Evolutionary conservation across 1,140 invertebrate species (phyloP).

Genomic region (Orius insidiosus): DNA sequence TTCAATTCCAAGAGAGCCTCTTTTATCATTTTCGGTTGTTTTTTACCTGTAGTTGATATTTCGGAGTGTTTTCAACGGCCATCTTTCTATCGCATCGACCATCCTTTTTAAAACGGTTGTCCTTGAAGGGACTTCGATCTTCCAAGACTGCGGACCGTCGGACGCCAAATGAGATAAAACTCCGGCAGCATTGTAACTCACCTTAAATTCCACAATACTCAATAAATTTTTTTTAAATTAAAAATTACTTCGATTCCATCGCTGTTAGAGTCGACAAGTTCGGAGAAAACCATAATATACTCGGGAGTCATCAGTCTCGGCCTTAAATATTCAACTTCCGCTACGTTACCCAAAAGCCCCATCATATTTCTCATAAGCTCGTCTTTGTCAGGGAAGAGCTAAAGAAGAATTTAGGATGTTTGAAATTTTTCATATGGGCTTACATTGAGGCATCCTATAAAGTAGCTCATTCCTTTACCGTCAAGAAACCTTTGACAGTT

Average conservation of each 20-base stretch:
- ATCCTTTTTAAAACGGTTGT: slow-evolving; percentile 58
- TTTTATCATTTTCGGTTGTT: too few relatives aligned
- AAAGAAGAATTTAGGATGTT: too few relatives aligned
- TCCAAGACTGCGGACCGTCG: slow-evolving; percentile 75
- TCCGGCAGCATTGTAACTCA: slow-evolving; percentile 92
- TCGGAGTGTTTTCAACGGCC: slow-evolving; percentile 68
- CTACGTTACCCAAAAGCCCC: slow-evolving; percentile 89
- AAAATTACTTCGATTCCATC: slow-evolving; percentile 89
- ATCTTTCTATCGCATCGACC: slow-evolving; percentile 64
- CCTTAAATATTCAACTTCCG: slow-evolving; percentile 76
- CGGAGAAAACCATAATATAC: slow-evolving; percentile 72
- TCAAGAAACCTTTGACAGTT: slow-evolving; percentile 84
- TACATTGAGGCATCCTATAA: slow-evolving; percentile 66
- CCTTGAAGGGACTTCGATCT: slow-evolving; percentile 45
- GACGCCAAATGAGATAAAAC: slow-evolving; percentile 89
- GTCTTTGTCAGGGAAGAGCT: slow-evolving; percentile 73
- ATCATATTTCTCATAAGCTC: slow-evolving; percentile 91
- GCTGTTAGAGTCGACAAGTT: slow-evolving; percentile 61
- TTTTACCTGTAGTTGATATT: slow-evolving; percentile 94
- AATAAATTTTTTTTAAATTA: too few relatives aligned
- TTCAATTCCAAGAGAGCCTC: too few relatives aligned
- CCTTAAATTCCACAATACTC: too few relatives aligned
- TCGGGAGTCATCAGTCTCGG: slow-evolving; percentile 65
- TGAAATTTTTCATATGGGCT: too few relatives aligned
- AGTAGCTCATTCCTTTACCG: slow-evolving; percentile 68